A percentile compares a stretch with the other conserved stretches of the same genome.
These are phyloP conservation scores for Mus spretus DNA, from an alignment of 2,797 vertebrate species.

Conservation along the genomic window DNA sequence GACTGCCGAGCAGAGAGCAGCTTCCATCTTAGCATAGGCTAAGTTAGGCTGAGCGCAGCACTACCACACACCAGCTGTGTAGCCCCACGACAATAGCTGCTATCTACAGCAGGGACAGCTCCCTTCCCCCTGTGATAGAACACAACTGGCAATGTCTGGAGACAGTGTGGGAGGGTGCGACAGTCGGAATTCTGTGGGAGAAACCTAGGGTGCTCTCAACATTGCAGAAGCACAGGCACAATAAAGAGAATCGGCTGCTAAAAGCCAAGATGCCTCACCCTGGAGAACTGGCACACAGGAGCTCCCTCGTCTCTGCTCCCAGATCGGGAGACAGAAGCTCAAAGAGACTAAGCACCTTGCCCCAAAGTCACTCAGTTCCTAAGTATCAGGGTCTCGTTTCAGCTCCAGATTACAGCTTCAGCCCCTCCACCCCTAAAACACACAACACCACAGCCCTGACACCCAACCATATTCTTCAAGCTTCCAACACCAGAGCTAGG, in stretches of 20 bases:
- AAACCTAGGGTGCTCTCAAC: not conserved
- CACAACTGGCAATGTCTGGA: not conserved
- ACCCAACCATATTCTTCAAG: fast-evolving
- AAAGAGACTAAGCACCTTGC: not conserved
- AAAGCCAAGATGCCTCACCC: too few species aligned
- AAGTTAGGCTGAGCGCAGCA: not conserved
- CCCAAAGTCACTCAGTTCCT: not conserved
- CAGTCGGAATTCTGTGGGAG: not conserved
- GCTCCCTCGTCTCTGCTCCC: not conserved
- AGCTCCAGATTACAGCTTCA: not conserved
- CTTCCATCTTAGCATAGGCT: too few species aligned
- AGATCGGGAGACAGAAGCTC: not conserved
- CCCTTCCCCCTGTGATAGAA: not conserved
- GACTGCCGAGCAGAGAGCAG: not conserved
- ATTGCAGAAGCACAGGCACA: fast-evolving
- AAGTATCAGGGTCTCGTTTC: not conserved
- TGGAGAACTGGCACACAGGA: not conserved
- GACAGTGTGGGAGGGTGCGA: not conserved
- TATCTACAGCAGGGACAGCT: not conserved
- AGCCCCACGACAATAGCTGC: not conserved
- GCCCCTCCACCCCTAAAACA: not conserved
- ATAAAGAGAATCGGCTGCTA: fast-evolving
- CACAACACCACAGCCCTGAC: fast-evolving
- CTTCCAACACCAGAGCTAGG: too few species aligned
- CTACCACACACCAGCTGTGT: not conserved